phyloP scores from a whole-genome alignment of 2,113 vertebrate species.

The Morphnarchus princeps region DNA sequence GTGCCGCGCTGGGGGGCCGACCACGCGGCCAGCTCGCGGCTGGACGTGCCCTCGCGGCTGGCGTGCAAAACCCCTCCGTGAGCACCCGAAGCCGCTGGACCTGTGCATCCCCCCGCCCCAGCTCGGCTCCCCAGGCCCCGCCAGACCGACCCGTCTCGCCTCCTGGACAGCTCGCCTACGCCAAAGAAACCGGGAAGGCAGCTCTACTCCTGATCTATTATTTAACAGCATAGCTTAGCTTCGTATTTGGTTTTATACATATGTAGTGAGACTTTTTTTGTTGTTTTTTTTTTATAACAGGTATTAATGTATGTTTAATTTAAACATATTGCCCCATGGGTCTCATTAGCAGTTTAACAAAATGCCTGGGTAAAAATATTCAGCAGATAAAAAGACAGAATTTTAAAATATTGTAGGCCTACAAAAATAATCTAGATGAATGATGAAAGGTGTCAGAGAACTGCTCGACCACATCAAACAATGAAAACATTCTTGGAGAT shows the following conservation, averaged over 20 bases:
- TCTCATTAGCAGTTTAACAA: constrained; percentile 24
- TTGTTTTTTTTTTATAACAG: not conserved
- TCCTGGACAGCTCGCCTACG: accelerated
- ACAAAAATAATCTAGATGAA: not conserved
- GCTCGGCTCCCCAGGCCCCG: accelerated
- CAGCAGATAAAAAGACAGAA: not conserved
- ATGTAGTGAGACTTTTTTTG: accelerated
- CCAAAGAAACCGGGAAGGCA: not conserved
- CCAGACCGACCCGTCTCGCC: accelerated
- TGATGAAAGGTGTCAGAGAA: not conserved
- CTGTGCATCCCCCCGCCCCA: not conserved
- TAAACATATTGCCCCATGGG: not conserved
- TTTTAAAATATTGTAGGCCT: not conserved
- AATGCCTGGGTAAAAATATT: not conserved
- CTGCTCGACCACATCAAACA: constrained; percentile 4
- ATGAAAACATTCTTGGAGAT: not conserved
- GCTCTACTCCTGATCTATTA: accelerated
- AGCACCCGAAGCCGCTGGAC: accelerated
- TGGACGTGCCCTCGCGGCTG: accelerated
- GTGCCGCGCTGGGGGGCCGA: accelerated
- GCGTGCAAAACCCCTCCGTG: not conserved
- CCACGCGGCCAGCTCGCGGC: accelerated
- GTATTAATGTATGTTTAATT: not conserved
- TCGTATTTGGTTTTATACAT: accelerated
- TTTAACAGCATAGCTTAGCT: not conserved